A percentile compares a stretch with the other conserved stretches of the same genome.
These are phyloP conservation scores for Syrphus vitripennis DNA, from an alignment of 2,888 invertebrate species.

Conservation along the genomic window DNA sequence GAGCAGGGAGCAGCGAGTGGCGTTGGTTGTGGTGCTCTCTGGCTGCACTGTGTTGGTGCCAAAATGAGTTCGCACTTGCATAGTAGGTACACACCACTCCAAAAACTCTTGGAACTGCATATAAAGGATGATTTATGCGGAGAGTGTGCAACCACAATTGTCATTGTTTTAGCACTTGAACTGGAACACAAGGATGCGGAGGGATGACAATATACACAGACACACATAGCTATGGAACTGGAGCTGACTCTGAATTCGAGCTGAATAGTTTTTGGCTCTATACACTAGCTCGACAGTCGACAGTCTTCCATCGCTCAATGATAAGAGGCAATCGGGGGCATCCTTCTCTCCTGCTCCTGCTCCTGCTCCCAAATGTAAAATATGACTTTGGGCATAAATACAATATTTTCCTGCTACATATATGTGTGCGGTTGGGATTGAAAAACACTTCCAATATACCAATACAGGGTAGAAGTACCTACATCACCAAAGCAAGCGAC, in stretches of 20 bases:
- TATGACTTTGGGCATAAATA: slow-evolving; percentile 58
- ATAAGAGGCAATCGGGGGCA: slow-evolving; percentile 51
- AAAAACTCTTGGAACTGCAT: slow-evolving; percentile 48
- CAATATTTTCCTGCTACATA: slow-evolving; percentile 29
- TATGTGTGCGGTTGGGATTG: slow-evolving; percentile 24
- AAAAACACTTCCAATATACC: slow-evolving; percentile 15
- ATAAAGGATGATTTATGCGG: slow-evolving; percentile 68
- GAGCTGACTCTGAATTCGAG: not conserved
- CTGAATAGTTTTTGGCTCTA: slow-evolving; percentile 34
- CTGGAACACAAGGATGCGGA: slow-evolving; percentile 34
- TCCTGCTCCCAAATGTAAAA: slow-evolving; percentile 54
- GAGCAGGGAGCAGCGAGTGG: not conserved
- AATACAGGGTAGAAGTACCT: not conserved
- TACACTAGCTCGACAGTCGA: not conserved
- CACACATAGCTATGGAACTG: no score
- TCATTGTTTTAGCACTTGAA: slow-evolving; percentile 71
- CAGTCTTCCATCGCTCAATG: slow-evolving; percentile 32
- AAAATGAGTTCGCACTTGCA: slow-evolving; percentile 51
- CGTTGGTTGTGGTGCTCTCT: no score
- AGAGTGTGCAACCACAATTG: slow-evolving; percentile 66
- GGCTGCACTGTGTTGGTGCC: slow-evolving; percentile 28
- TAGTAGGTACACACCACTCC: slow-evolving; percentile 26
- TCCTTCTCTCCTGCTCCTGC: no score
- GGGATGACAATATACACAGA: not conserved
- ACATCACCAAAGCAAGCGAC: slow-evolving; percentile 28